Conservation (phyloP, 1,140 invertebrate genomes). For the Euglossa dilemma region DNA sequence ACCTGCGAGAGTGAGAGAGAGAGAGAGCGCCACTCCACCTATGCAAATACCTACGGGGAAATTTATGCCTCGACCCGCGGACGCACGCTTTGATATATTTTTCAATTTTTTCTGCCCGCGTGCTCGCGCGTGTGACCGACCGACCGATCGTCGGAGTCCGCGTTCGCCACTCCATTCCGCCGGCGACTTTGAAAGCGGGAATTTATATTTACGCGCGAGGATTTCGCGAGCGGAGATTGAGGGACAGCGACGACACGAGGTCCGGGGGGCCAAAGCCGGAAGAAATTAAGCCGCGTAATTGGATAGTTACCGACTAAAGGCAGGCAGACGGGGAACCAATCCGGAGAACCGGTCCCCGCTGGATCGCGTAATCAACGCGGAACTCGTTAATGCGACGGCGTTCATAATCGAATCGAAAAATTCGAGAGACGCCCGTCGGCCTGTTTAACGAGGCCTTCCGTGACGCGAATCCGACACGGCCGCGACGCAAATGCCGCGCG, state of each 20-base stretch:
- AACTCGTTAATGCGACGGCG: slow-evolving; percentile 2
- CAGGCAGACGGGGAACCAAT: background rate
- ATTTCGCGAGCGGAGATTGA: slow-evolving; percentile 20
- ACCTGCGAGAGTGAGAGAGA: background rate
- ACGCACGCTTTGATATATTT: slow-evolving; percentile 52
- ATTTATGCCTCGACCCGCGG: slow-evolving; percentile 40
- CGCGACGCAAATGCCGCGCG: background rate
- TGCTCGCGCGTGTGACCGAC: background rate
- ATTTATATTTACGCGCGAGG: slow-evolving; percentile 36
- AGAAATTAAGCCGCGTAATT: slow-evolving; percentile 39
- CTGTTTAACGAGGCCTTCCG: slow-evolving; percentile 3
- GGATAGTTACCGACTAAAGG: background rate
- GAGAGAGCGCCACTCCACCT: slow-evolving; percentile 11
- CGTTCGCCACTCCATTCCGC: slow-evolving; percentile 27
- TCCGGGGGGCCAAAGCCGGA: background rate
- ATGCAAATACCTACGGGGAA: slow-evolving; percentile 44
- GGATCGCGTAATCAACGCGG: slow-evolving; percentile 19
- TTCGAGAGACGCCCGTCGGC: background rate
- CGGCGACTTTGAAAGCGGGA: slow-evolving; percentile 19
- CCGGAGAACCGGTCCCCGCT: background rate
- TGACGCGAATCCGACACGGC: background rate
- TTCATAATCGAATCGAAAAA: slow-evolving; percentile 27
- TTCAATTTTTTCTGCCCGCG: slow-evolving; percentile 37
- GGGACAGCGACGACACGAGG: background rate
- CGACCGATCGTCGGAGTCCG: background rate